Evolutionary conservation across 2,113 vertebrate species (phyloP), one percentile per base, ranked within the genome.

Genomic region (Tetrax tetrax): DNA sequence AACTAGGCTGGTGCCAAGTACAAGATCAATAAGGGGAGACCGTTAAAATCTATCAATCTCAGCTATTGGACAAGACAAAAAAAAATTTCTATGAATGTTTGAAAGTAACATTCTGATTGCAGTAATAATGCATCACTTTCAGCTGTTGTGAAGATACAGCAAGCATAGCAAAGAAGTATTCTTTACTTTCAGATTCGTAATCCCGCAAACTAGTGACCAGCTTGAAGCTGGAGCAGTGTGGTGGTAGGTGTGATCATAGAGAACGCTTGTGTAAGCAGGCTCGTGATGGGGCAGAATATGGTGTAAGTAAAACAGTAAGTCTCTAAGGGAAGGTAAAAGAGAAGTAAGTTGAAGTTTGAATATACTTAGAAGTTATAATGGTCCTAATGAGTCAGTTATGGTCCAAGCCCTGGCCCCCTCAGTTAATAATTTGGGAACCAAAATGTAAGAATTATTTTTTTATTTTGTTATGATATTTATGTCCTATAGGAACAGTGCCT

Each of bases 21-120:
- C 27, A 70, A 51, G 69, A 94, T 96, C 89, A 84, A 20, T 90
- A 87, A 74, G 19, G 9, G 28, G 47, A 6, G 38, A 43, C 38
- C 5, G 5, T 72, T 94, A 88, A 85, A 95, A 93, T 86, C 54
- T 71, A 75, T 95, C 86, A 61, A 50, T 92, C 63, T 95, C 47
- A 37, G n/a, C 45, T 71, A 45, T 25, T 5, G 3, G 35, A 78
- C 23, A 66, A 80, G 87, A 43, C 27, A 33, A 76, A 71, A 83
- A 47, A 84, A 35, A 83, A 63, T 6, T 18, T 82, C 54, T 38
- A 53, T 41, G 31, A 90, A 61, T 57, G 57, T 74, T 78, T 80
- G n/a, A 63, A 66, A 84, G 77, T 71, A 76, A 28, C 23, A 5
- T 72, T 76, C 41, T 65, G 48, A 38, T 22, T 63, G 59, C 33